Evolutionary conservation across 2,797 vertebrate species (phyloP), one percentile per base, ranked within the genome.

Genomic region (Vespertilio murinus): DNA sequence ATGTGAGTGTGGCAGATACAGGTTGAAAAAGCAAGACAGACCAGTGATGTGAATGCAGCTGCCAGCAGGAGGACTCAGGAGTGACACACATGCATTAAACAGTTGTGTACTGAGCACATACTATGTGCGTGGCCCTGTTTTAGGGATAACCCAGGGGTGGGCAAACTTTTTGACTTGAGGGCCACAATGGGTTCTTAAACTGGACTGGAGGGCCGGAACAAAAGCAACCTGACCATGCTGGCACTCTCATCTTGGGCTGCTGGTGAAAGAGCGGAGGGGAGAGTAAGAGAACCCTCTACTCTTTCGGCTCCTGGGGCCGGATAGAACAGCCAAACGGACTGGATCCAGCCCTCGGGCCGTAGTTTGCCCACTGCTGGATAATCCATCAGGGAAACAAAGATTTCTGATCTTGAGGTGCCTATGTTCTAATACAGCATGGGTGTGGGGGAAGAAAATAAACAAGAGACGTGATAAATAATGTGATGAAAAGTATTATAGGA

Each of bases 1-100:
- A 28, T 17, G 3, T 18, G 30, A 84, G 5, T 8, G 52, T 18
- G 17, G n/a, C 1, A 3, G 30, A 23, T 0, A 1, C 5, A 9
- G 20, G 2, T 23, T 8, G 30, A 25, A 73, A 75, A 71, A 64
- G 25, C 12, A 13, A 67, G 38, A 17, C 45, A 69, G 54, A 42
- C 2, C 28, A 52, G 30, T 70, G 30, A 8, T 2, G 1, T 16
- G 40, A 79, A 9, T 0, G 33, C 11, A 56, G n/a, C 35, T 17
- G 11, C 4, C 25, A 28, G 67, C 1, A 2, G 28, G 59, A 1
- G 1, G 35, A 52, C 64, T 42, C 71, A 35, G 30, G 25, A 59
- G 7, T 22, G 79, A 73, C 33, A 14, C 30, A 11, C 17, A 30
- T 7, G 22, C 30, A 25, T 69, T 33, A 10, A 12, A 28, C 67